phyloP scores from a whole-genome alignment of 2,113 vertebrate genomes.

The Pterocles burchelli region DNA sequence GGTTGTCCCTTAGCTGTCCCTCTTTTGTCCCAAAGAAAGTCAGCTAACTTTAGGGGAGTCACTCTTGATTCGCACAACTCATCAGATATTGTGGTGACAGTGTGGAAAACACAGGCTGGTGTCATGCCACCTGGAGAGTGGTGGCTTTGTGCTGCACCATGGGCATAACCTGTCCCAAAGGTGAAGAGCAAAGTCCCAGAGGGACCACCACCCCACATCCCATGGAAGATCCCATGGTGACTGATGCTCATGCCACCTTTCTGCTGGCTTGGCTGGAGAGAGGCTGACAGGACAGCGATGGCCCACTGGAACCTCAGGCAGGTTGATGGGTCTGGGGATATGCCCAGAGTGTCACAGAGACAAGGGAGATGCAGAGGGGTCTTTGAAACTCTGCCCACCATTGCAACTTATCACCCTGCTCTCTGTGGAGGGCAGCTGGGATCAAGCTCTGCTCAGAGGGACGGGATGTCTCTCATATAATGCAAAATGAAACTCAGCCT shows the following conservation, averaged over 20 bases:
- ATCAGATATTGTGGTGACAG: background rate
- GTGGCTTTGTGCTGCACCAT: background rate
- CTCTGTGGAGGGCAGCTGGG: background rate
- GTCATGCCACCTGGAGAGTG: background rate
- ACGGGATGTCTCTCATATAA: background rate
- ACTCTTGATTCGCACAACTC: background rate
- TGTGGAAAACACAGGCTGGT: background rate
- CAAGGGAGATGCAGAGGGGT: background rate
- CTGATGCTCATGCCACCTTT: background rate
- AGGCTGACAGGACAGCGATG: background rate
- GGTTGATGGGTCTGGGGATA: background rate
- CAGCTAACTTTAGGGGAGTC: background rate
- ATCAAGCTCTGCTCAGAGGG: background rate
- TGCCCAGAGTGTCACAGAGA: background rate
- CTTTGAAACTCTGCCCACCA: background rate
- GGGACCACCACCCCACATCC: background rate
- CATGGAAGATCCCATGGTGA: accelerated
- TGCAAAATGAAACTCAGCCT: background rate
- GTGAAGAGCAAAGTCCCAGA: background rate
- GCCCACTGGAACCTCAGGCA: background rate
- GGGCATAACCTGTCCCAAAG: background rate
- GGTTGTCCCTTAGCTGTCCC: background rate
- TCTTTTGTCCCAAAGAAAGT: background rate
- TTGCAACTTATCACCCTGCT: background rate
- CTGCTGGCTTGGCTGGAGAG: background rate